Evolutionary conservation across 2,113 vertebrate species (phyloP).

Genomic region (Xenopus laevis): DNA sequence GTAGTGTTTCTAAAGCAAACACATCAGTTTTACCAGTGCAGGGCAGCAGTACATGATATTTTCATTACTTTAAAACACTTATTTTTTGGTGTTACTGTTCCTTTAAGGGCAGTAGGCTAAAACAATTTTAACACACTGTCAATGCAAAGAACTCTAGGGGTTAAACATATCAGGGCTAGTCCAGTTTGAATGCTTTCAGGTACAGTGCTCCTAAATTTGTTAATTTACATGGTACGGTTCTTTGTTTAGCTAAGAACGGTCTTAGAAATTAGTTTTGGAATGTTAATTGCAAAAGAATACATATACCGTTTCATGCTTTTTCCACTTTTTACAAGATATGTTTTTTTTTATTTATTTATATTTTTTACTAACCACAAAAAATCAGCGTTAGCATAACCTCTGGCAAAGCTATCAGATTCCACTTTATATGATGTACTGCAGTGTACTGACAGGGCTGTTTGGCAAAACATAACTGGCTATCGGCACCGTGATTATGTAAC

Average conservation of each 20-base stretch:
- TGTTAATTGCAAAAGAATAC: not conserved
- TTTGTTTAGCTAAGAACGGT: conserved; percentile 12
- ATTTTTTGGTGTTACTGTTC: no score
- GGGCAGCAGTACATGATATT: no score
- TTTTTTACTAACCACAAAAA: conserved; percentile 1
- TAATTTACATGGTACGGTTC: conserved; percentile 11
- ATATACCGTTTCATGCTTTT: conserved; percentile 4
- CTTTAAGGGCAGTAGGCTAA: no score
- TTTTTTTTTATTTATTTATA: no score
- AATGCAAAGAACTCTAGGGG: no score
- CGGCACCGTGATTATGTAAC: conserved; percentile 22
- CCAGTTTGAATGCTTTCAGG: no score
- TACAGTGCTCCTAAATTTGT: not conserved
- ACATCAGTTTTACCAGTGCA: no score
- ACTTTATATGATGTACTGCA: conserved; percentile 14
- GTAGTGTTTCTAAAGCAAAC: no score
- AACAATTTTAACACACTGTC: no score
- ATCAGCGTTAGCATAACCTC: conserved; percentile 34
- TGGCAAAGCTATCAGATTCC: conserved; percentile 23
- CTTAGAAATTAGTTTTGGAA: conserved; percentile 22
- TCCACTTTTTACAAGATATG: conserved; percentile 21
- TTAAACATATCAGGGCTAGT: no score
- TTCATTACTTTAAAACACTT: no score
- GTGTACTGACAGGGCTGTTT: conserved; percentile 32
- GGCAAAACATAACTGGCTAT: conserved; percentile 23